Percentiles rank a stretch among this genome's conserved stretches.
Evolutionary conservation across 2,888 invertebrate genomes (phyloP).

Genomic region (Cerceris ruficornis): DNA sequence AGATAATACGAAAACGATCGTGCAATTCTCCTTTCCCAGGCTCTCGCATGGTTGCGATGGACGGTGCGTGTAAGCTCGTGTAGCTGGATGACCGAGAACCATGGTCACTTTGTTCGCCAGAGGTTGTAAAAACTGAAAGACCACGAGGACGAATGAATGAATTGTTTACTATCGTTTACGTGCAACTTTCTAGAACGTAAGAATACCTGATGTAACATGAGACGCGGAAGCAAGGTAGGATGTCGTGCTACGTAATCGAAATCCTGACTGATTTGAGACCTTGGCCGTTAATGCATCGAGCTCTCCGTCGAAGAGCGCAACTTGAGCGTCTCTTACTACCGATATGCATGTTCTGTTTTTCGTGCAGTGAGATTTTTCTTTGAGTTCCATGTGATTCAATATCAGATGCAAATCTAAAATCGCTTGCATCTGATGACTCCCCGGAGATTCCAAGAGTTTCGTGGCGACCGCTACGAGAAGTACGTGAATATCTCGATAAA

Average conservation of each 20-base stretch:
- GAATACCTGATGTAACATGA: slow-evolving; percentile 73
- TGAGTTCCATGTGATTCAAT: slow-evolving; percentile 83
- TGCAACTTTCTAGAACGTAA: background rate
- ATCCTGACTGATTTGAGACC: slow-evolving; percentile 76
- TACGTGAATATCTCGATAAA: slow-evolving; percentile 78
- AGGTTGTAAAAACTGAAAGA: slow-evolving; percentile 75
- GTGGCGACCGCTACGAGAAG: slow-evolving; percentile 80
- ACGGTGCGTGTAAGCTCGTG: slow-evolving; percentile 70
- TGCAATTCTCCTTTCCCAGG: slow-evolving; percentile 81
- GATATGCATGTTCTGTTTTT: slow-evolving; percentile 77
- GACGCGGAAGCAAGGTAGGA: slow-evolving; percentile 78
- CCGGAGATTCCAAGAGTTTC: slow-evolving; percentile 80
- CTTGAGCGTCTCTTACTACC: slow-evolving; percentile 83
- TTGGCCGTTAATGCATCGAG: slow-evolving; percentile 82
- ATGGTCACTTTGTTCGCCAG: slow-evolving; percentile 80
- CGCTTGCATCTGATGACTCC: slow-evolving; percentile 81
- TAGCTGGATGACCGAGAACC: slow-evolving; percentile 77
- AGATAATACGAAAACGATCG: slow-evolving; percentile 83
- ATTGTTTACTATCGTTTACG: background rate
- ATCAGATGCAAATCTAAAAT: slow-evolving; percentile 84
- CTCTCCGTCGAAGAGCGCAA: slow-evolving; percentile 83
- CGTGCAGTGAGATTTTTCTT: slow-evolving; percentile 78
- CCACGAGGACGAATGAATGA: background rate
- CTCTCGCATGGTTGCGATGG: slow-evolving; percentile 66
- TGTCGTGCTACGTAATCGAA: slow-evolving; percentile 76